These are phyloP conservation scores for Luperina nickerlii DNA, from an alignment of 2,888 invertebrate species.

Conservation along the genomic window DNA sequence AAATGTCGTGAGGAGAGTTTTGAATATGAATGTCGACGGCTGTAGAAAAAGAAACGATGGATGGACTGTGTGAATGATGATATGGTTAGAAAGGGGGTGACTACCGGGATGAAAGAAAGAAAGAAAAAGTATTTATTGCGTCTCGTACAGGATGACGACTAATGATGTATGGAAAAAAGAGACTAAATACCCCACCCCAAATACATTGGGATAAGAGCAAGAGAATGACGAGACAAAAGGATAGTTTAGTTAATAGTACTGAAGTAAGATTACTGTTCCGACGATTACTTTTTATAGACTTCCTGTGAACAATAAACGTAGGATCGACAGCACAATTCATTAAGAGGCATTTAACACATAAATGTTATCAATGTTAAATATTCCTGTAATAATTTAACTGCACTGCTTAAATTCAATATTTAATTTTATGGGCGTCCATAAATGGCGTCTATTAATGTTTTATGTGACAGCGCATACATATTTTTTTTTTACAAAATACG, in stretches of 20 bases:
- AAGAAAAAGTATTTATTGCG: no score
- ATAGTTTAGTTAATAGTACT: not conserved
- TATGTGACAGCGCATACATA: constrained; percentile 37
- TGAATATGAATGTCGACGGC: no score
- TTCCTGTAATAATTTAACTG: not conserved
- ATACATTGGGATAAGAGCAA: no score
- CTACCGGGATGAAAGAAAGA: no score
- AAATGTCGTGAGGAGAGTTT: no score
- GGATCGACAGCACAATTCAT: not conserved
- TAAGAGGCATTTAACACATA: not conserved
- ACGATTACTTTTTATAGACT: not conserved
- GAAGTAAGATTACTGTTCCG: not conserved
- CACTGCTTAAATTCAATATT: constrained; percentile 22
- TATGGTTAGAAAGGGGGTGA: no score
- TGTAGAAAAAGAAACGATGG: no score
- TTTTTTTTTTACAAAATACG: constrained; percentile 5
- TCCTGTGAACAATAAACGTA: not conserved
- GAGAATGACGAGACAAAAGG: no score
- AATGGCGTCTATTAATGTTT: constrained; percentile 15
- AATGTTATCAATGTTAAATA: not conserved
- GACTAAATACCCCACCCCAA: no score
- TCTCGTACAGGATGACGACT: no score
- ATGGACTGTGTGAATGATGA: no score
- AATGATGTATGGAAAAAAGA: no score
- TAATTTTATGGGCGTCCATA: constrained; percentile 14